Percentiles rank a stretch among this genome's conserved stretches.
Evolutionary conservation across 2,113 vertebrate species (phyloP).

Genomic region (Leptosomus discolor): DNA sequence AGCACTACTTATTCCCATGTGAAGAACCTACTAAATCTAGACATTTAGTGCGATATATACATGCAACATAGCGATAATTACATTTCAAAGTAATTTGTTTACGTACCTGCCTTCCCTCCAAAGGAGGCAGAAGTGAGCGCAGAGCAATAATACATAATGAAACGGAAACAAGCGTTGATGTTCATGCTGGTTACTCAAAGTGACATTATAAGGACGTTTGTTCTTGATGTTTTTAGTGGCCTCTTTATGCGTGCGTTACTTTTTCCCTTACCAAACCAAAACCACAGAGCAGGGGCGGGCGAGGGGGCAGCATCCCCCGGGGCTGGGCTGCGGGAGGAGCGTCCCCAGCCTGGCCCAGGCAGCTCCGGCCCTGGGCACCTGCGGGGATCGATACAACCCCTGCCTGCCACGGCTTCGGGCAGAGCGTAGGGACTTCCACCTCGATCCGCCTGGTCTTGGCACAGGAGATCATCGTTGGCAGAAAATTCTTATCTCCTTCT

Average conservation of each 20-base stretch:
- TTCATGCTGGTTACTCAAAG: neutral
- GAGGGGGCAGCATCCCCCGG: neutral
- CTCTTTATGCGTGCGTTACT: neutral
- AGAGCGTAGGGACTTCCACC: neutral
- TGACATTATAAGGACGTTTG: conserved; percentile 29
- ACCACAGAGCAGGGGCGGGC: accelerated
- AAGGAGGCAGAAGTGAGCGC: neutral
- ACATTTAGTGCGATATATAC: neutral
- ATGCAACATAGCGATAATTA: neutral
- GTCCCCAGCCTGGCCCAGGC: neutral
- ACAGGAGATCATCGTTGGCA: accelerated
- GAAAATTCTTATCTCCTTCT: neutral
- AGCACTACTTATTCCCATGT: too few relatives aligned
- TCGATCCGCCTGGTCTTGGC: accelerated
- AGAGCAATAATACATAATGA: neutral
- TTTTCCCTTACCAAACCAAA: neutral
- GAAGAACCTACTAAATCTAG: neutral
- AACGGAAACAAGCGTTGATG: neutral
- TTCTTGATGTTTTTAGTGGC: neutral
- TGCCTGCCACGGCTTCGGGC: too few relatives aligned
- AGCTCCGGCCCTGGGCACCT: neutral
- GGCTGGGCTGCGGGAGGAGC: neutral
- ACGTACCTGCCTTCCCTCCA: neutral
- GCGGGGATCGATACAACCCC: too few relatives aligned
- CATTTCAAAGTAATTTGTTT: neutral